Conservation (phyloP, 2,888 invertebrate species). For the Epinotia bilunana region DNA sequence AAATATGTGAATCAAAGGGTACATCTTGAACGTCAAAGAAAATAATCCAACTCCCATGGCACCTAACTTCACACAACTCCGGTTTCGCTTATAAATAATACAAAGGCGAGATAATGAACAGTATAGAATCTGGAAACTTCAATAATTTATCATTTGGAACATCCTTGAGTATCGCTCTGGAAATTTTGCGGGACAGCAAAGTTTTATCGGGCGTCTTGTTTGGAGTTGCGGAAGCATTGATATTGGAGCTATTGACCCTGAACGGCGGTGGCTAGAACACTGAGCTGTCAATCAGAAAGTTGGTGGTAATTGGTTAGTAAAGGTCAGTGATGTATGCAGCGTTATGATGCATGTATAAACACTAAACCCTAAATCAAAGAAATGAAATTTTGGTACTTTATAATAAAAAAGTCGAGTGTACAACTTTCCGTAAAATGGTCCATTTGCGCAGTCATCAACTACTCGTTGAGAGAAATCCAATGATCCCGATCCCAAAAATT, state of each 20-base stretch:
- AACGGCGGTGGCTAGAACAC: background rate
- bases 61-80: conserved; percentile 38
- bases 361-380: too few species aligned
- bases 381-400: too few species aligned
- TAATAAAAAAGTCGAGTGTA: too few species aligned
- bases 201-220: conserved; percentile 53
- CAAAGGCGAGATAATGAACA: conserved; percentile 62
- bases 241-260: conserved; percentile 19
- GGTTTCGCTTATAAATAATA: conserved; percentile 51
- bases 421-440: too few species aligned
- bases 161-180: conserved; percentile 61
- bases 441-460: too few species aligned
- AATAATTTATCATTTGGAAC: conserved; percentile 75
- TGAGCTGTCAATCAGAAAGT: conserved; percentile 21
- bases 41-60: conserved; percentile 33
- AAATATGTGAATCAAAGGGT: background rate
- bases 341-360: background rate
- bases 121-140: conserved; percentile 72
- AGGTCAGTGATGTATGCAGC: background rate
- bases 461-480: too few species aligned
- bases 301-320: background rate
- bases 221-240: conserved; percentile 38
- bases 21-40: conserved; percentile 29
- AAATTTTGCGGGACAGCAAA: conserved; percentile 65
- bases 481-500: too few species aligned